phyloP scores from a whole-genome alignment of 2,888 invertebrate genomes.

The Harpalus rufipes region DNA sequence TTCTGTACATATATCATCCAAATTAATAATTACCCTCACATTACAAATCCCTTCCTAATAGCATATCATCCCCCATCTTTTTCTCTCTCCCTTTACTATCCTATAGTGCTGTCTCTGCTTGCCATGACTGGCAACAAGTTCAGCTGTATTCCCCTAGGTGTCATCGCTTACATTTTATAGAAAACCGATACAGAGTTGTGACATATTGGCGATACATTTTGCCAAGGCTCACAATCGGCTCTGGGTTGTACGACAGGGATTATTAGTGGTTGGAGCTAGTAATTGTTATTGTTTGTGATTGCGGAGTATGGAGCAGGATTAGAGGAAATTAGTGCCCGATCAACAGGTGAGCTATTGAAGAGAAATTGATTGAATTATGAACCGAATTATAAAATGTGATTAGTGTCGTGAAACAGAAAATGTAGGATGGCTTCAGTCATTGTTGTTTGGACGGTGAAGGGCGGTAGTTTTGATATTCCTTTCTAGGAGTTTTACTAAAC shows the following conservation, averaged over 20 bases:
- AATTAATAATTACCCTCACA: neutral
- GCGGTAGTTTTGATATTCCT: too few species aligned
- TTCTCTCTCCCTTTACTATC: neutral
- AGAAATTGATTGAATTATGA: neutral
- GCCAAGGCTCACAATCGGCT: constrained; percentile 48
- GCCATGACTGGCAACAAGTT: constrained; percentile 49
- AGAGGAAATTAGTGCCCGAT: constrained; percentile 23
- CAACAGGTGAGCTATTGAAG: constrained; percentile 15
- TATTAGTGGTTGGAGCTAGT: constrained; percentile 23
- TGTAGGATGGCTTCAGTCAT: too few species aligned
- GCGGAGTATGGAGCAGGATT: constrained; percentile 12
- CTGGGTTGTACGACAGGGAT: constrained; percentile 17
- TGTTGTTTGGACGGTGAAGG: too few species aligned
- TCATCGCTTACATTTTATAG: constrained; percentile 66
- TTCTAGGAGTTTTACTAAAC: too few species aligned
- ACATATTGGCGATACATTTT: constrained; percentile 64
- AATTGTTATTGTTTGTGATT: constrained; percentile 49
- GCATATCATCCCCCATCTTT: neutral
- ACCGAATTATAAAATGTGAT: too few species aligned
- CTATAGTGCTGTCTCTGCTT: neutral
- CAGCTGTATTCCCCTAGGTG: constrained; percentile 57
- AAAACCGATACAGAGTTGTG: constrained; percentile 63
- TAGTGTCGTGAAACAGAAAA: too few species aligned
- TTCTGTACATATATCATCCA: neutral
- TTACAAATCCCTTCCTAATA: neutral